Evolutionary conservation across 2,797 vertebrate species (phyloP), one percentile per base, ranked within the genome.

Genomic region (Lophotriccus pileatus): DNA sequence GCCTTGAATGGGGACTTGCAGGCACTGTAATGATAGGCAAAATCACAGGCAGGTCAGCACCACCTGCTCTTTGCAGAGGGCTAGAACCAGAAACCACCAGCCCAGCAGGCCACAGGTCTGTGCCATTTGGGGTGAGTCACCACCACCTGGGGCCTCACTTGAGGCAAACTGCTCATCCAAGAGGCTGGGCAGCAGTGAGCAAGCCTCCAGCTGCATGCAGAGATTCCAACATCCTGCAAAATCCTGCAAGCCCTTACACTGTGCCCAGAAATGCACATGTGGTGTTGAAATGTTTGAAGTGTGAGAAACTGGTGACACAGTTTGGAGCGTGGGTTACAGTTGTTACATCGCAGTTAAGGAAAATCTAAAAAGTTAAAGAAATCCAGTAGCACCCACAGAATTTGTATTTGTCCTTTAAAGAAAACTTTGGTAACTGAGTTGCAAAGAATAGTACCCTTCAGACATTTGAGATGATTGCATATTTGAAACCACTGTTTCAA

Each of bases 21-120:
- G 44, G 15, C 7, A 8, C 28, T 0, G 0, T 18, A 36, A 25
- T 1, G 4, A 10, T 4, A 0, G 2, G 47, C 59, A 79, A 87
- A 79, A 58, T 39, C 3, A 10, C 23, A 19, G 49, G 30, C 2
- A 2, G 50, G 66, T 23, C 47, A 46, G 63, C n/a, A 37, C 25
- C 1, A 1, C 55, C 25, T 39, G 62, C 13, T 67, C 28, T 67
- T 43, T 44, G 74, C 63, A 36, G 41, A 39, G 52, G 36, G 27
- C 19, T 32, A 76, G 46, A 86, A 23, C 19, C 50, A 76, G 59
- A 63, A 83, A 47, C 22, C 27, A 60, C 30, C 37, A 49, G 28
- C 14, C 41, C 72, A 75, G 58, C 12, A 36, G 67, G 39, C 43
- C 58, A 39, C 0, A 8, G 64, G 11, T 36, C 46, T 56, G 34